Evolutionary conservation across 2,797 vertebrate species (phyloP).

Genomic region (Oreochromis mossambicus): DNA sequence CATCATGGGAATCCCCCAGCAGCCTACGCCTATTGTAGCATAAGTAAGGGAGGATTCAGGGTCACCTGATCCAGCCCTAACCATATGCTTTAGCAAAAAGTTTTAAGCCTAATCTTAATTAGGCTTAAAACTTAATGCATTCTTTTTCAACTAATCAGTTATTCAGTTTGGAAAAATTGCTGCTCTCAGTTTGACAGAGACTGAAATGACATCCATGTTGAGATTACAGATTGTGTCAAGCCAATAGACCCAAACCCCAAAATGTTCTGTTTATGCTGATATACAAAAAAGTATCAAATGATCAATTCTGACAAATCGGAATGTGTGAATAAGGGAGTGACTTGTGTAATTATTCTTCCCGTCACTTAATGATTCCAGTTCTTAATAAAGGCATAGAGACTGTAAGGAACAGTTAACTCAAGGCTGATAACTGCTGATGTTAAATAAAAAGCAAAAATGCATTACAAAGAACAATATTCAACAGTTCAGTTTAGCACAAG

Average conservation of each 20-base stretch:
- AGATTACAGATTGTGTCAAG: neutral
- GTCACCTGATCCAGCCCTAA: accelerated
- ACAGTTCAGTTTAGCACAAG: neutral
- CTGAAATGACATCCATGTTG: neutral
- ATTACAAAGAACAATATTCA: neutral
- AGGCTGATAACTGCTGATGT: neutral
- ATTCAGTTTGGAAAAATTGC: neutral
- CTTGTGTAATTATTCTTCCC: neutral
- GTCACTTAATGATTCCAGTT: neutral
- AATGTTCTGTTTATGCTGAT: neutral
- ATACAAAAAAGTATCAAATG: neutral
- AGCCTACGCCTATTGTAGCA: neutral
- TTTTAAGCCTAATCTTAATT: neutral
- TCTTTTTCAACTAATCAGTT: neutral
- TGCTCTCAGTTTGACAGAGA: neutral
- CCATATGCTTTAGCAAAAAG: neutral
- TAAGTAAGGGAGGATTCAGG: neutral
- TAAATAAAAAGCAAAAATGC: neutral
- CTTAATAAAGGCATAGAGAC: neutral
- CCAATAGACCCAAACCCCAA: neutral
- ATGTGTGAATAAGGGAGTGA: neutral
- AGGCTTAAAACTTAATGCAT: neutral
- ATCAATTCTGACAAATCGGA: neutral
- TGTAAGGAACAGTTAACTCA: neutral
- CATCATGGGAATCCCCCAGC: neutral